Conservation (phyloP, 1,140 invertebrate genomes). For the Scaptomyza graminum region DNA sequence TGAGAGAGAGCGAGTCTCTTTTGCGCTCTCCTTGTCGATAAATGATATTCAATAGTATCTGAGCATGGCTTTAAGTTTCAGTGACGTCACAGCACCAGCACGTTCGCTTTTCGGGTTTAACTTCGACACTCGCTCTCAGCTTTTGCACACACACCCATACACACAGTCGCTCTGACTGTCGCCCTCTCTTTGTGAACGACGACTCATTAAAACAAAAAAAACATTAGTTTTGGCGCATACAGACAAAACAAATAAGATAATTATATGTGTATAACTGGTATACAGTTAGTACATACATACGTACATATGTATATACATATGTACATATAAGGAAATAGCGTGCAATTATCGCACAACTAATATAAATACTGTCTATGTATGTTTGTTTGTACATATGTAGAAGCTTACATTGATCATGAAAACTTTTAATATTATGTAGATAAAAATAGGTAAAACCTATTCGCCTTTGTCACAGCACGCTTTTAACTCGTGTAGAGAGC, state of each 20-base stretch:
- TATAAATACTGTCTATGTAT: slow-evolving; percentile 14
- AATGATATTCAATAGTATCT: not conserved
- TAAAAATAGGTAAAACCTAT: slow-evolving; percentile 19
- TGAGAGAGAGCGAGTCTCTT: too few species aligned
- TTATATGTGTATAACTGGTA: slow-evolving; percentile 6
- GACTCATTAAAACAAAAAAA: slow-evolving; percentile 9
- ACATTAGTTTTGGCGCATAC: not conserved
- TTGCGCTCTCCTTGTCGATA: not conserved
- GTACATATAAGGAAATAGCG: slow-evolving; percentile 26
- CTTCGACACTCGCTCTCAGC: slow-evolving; percentile 2
- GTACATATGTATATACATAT: not conserved
- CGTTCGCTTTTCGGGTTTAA: not conserved
- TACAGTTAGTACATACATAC: not conserved
- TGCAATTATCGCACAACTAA: slow-evolving; percentile 28
- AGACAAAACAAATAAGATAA: slow-evolving; percentile 12
- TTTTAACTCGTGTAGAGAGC: not conserved
- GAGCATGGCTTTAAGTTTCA: slow-evolving; percentile 7
- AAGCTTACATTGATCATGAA: slow-evolving; percentile 35
- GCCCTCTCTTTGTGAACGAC: too few species aligned
- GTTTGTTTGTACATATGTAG: too few species aligned
- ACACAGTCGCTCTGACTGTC: too few species aligned
- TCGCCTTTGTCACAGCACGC: slow-evolving; percentile 5
- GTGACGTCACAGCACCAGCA: slow-evolving; percentile 10
- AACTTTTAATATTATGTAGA: slow-evolving; percentile 35
- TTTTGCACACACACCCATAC: too few species aligned